A percentile compares a stretch with the other conserved stretches of the same genome.
These are phyloP conservation scores for Ptycholaimellus sp. DNA, from an alignment of 2,888 invertebrate genomes.

Conservation along the genomic window DNA sequence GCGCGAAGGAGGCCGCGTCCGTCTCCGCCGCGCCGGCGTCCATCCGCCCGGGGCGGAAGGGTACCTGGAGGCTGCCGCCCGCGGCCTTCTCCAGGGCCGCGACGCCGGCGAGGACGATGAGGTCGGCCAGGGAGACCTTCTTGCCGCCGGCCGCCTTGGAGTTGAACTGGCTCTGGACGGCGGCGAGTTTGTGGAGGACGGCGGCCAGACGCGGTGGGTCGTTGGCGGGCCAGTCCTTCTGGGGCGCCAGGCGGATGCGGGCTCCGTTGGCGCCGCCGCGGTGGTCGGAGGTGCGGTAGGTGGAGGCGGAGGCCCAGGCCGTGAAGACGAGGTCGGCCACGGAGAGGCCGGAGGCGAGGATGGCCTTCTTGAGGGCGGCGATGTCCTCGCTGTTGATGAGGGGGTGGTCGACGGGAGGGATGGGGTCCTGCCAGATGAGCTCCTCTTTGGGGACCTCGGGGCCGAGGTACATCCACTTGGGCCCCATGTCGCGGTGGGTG, in stretches of 20 bases:
- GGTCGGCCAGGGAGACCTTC: slow-evolving; percentile 3
- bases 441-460: slow-evolving; percentile 5
- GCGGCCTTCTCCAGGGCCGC: slow-evolving; percentile 5
- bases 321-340: slow-evolving; percentile 4
- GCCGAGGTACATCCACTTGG: slow-evolving; percentile 4
- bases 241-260: slow-evolving; percentile 6
- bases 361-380: slow-evolving; percentile 4
- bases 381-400: slow-evolving; percentile 4
- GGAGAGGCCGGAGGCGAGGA: slow-evolving; percentile 3
- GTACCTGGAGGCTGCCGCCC: slow-evolving; percentile 2
- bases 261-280: slow-evolving; percentile 7
- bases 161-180: neutral
- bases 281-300: slow-evolving; percentile 4
- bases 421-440: slow-evolving; percentile 5
- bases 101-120: slow-evolving; percentile 6
- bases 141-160: slow-evolving; percentile 2
- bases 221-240: slow-evolving; percentile 6
- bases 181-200: slow-evolving; percentile 4
- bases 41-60: slow-evolving; percentile 2
- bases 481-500: slow-evolving; percentile 6
- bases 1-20: slow-evolving; percentile 4
- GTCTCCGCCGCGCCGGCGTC: slow-evolving; percentile 5
- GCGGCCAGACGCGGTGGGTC: slow-evolving; percentile 1
- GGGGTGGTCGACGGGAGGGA: slow-evolving; percentile 2
- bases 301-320: slow-evolving; percentile 4